A percentile compares a stretch with the other conserved stretches of the same genome.
phyloP scores from a whole-genome alignment of 2,797 vertebrate species.

The Prionace glauca region DNA sequence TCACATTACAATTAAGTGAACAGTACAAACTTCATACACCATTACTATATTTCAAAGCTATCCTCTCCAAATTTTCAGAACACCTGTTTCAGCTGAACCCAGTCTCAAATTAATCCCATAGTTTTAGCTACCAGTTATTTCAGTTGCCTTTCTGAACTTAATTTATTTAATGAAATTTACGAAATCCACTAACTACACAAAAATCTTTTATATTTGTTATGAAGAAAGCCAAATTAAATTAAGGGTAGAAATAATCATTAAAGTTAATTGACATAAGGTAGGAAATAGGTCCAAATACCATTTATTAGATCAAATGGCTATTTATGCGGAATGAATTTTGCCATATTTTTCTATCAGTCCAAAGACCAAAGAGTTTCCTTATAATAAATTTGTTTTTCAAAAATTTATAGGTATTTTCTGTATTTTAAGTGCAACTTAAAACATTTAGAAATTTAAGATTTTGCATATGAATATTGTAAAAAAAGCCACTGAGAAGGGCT shows the following conservation, averaged over 20 bases:
- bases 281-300: background rate
- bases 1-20: background rate
- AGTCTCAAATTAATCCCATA: background rate
- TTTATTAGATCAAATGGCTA: background rate
- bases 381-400: background rate
- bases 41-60: background rate
- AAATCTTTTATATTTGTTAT: background rate
- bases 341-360: background rate
- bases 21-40: background rate
- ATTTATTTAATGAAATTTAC: background rate
- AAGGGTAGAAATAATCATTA: background rate
- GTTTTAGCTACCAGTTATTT: background rate
- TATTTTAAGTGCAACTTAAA: background rate
- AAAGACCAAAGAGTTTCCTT: background rate
- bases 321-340: background rate
- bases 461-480: background rate
- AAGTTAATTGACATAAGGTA: background rate
- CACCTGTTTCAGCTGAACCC: background rate
- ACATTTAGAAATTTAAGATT: background rate
- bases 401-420: too few species aligned
- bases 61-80: background rate
- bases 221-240: background rate
- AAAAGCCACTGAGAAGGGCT: background rate
- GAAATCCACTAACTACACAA: background rate
- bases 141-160: background rate